Base-by-base conservation (phyloP, 2,797 vertebrate genomes). In the Enteromius treurensis region DNA sequence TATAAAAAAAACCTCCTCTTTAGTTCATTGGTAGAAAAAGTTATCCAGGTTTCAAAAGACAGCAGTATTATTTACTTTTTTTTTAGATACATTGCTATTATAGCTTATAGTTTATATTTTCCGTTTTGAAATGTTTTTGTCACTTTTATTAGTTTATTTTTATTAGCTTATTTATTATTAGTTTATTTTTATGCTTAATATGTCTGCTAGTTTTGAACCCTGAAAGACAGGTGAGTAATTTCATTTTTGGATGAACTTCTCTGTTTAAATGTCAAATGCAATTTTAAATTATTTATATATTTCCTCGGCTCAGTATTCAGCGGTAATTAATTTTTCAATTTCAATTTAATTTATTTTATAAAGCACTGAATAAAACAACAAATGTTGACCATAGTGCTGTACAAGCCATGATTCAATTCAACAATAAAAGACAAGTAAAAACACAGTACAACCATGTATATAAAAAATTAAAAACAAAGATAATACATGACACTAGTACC, bases 221-320 rank as follows among this genome's bases (percentile, higher is more conserved):
- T 7, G 13, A 62, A 62, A 53, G 17, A 51, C 17, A 34, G 10
- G 2, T n/a, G 10, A 74, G 29, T 21, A 6, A 34, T 34, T 11
- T 7, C 1, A 34, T 7, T n/a, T 34, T 21, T 13, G 5, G 71
- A 1, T 37, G 32, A 55, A 75, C 19, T 55, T 55, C 34, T 40
- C 13, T 42, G 3, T 42, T 70, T 70, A 71, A 80, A 71, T 58
- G 79, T 80, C 49, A 80, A 79, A 80, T 58, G 21, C 29, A 19
- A 67, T 23, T 14, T 55, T 70, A 42, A 55, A 55, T 80, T 21
- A 19, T 26, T 5, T 53, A 58, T 55, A 17, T 3, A 60, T 70
- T 32, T 60, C 58, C 3, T 53, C 19, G 14, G 4, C 68, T 80
- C 58, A 58, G 29, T 71, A 45, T 73, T 23, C 7, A 5, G 0